Evolutionary conservation across 2,113 vertebrate species (phyloP).

Genomic region (Osmerus mordax): DNA sequence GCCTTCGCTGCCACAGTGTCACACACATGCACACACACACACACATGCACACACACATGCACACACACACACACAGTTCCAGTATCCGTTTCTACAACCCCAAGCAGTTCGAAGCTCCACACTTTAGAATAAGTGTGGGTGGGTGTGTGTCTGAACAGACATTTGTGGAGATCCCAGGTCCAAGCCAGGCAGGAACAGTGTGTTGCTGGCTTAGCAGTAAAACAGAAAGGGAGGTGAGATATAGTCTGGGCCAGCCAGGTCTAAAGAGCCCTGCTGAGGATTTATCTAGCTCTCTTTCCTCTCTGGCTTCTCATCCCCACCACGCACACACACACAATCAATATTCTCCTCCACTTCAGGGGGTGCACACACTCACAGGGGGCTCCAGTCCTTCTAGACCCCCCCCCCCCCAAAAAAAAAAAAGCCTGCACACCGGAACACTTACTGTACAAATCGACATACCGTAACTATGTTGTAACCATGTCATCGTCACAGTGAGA

Average conservation of each 20-base stretch:
- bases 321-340: too few relatives aligned
- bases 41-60: neutral
- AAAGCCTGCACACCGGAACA: too few relatives aligned
- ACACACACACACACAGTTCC: neutral
- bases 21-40: neutral
- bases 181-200: neutral
- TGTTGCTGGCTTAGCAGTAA: constrained; percentile 5
- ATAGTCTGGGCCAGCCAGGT: neutral
- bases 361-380: neutral
- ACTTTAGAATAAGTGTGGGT: neutral
- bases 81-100: neutral
- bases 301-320: too few relatives aligned
- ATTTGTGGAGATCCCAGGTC: neutral
- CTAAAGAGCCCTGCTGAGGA: neutral
- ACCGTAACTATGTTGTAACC: too few relatives aligned
- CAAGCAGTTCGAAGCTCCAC: too few relatives aligned
- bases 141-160: neutral
- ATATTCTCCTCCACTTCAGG: constrained; percentile 1
- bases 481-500: too few relatives aligned
- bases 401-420: neutral
- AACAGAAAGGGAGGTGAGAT: constrained; percentile 8
- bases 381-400: neutral
- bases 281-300: neutral
- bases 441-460: too few relatives aligned
- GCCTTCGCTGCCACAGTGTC: neutral